These are phyloP conservation scores for Hirudinaria manillensis DNA, from an alignment of 2,888 invertebrate genomes.

Conservation along the genomic window DNA sequence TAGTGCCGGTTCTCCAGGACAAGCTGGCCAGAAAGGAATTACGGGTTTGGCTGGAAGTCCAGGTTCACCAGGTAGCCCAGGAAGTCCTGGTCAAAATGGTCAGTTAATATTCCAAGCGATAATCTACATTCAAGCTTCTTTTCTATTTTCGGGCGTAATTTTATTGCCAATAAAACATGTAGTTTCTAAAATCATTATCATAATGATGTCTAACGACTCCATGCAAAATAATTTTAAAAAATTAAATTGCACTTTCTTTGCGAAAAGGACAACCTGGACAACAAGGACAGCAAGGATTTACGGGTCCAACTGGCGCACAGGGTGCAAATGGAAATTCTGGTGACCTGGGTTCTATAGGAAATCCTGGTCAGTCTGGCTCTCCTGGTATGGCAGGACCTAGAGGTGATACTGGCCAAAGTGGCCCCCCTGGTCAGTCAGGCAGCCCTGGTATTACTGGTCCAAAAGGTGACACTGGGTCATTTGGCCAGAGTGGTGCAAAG, in stretches of 20 bases:
- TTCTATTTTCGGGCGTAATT: not conserved
- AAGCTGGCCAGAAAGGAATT: slow-evolving; percentile 33
- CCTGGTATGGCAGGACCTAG: slow-evolving; percentile 5
- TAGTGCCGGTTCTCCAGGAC: slow-evolving; percentile 29
- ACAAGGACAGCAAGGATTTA: slow-evolving; percentile 33
- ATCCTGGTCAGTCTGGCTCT: slow-evolving; percentile 20
- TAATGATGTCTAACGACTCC: not conserved
- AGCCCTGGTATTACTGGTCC: slow-evolving; percentile 25
- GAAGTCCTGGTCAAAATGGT: slow-evolving; percentile 13
- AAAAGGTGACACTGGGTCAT: slow-evolving; percentile 11
- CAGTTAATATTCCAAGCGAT: not conserved
- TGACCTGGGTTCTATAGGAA: not conserved
- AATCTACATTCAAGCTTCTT: not conserved
- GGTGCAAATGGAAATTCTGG: slow-evolving; percentile 33
- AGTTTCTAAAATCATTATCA: not conserved
- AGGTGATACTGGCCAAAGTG: slow-evolving; percentile 31
- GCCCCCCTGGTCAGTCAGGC: slow-evolving; percentile 25
- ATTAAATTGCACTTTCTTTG: too few species aligned
- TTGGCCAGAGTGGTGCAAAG: slow-evolving; percentile 31
- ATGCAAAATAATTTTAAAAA: too few species aligned
- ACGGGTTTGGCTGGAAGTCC: slow-evolving; percentile 36
- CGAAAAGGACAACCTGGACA: slow-evolving; percentile 33
- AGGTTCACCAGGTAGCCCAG: slow-evolving; percentile 23
- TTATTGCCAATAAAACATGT: not conserved
- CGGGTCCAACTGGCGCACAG: slow-evolving; percentile 35